Conservation (phyloP, 2,888 invertebrate genomes). For the Colostygia pectinataria region DNA sequence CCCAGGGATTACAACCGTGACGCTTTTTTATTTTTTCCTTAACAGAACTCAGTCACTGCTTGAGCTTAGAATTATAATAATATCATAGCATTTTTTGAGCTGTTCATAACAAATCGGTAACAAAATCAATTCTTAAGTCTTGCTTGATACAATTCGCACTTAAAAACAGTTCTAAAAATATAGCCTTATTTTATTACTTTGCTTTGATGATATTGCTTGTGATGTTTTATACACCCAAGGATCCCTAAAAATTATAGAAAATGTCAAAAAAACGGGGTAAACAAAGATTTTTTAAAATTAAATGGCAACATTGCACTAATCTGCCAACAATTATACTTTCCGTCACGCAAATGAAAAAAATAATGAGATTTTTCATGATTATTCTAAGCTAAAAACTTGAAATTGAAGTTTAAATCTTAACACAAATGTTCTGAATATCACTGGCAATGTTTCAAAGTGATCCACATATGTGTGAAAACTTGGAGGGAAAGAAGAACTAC, state of each 20-base stretch:
- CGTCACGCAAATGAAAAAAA: conserved; percentile 48
- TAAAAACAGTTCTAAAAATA: too few relatives aligned
- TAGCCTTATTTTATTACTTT: too few relatives aligned
- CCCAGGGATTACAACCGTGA: too few relatives aligned
- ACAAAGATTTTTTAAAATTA: conserved; percentile 21
- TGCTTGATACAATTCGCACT: too few relatives aligned
- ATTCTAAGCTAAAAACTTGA: conserved; percentile 41
- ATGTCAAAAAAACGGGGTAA: conserved; percentile 18
- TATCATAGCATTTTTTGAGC: too few relatives aligned
- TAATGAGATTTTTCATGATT: conserved; percentile 52
- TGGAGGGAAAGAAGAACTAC: conserved; percentile 30
- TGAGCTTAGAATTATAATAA: too few relatives aligned
- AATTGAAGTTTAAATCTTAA: conserved; percentile 1
- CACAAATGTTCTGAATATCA: conserved; percentile 9
- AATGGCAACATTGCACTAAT: conserved; percentile 32
- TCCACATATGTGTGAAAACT: conserved; percentile 25
- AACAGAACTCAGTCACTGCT: too few relatives aligned
- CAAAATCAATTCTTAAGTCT: too few relatives aligned
- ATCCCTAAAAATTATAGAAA: conserved; percentile 26
- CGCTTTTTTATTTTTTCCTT: too few relatives aligned
- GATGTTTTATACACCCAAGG: conserved; percentile 1
- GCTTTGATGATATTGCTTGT: background rate
- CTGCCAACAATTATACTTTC: conserved; percentile 36
- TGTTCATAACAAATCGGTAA: too few relatives aligned
- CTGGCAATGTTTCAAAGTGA: conserved; percentile 6